These are phyloP conservation scores for Saxidomus purpurata DNA, from an alignment of 1,140 invertebrate genomes.

Conservation along the genomic window DNA sequence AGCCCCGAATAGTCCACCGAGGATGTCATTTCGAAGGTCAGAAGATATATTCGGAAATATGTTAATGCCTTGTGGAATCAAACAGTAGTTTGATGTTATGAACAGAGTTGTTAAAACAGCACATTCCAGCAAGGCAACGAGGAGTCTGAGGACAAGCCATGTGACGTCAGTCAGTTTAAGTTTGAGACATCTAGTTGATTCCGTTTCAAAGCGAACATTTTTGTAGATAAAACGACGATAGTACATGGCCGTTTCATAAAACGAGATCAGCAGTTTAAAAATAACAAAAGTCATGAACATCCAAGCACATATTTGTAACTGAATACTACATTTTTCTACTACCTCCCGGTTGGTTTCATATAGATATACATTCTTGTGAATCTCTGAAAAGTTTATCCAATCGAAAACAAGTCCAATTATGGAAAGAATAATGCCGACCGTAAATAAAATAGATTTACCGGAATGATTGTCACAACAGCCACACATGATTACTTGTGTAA, in stretches of 20 bases:
- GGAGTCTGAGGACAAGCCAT: neutral
- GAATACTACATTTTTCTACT: neutral
- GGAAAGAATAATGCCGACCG: neutral
- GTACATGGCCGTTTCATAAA: neutral
- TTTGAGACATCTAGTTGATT: neutral
- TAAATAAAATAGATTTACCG: neutral
- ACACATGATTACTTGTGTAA: neutral
- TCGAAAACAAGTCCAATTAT: neutral
- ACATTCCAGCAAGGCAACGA: neutral
- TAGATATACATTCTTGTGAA: neutral
- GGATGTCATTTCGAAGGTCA: neutral
- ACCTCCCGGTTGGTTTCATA: neutral
- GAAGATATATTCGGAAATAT: neutral
- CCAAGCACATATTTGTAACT: neutral
- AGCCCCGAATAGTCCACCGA: neutral
- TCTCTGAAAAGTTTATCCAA: neutral
- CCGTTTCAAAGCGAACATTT: no score
- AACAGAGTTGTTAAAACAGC: neutral
- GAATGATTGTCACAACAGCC: neutral
- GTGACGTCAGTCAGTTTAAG: neutral
- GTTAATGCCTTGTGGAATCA: neutral
- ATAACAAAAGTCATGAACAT: neutral
- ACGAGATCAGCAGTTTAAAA: neutral
- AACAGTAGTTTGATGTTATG: neutral
- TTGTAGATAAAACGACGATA: neutral